A percentile compares a stretch with the other conserved stretches of the same genome.
Conservation (phyloP, 2,113 vertebrate species). For the Oenanthe oenanthe region DNA sequence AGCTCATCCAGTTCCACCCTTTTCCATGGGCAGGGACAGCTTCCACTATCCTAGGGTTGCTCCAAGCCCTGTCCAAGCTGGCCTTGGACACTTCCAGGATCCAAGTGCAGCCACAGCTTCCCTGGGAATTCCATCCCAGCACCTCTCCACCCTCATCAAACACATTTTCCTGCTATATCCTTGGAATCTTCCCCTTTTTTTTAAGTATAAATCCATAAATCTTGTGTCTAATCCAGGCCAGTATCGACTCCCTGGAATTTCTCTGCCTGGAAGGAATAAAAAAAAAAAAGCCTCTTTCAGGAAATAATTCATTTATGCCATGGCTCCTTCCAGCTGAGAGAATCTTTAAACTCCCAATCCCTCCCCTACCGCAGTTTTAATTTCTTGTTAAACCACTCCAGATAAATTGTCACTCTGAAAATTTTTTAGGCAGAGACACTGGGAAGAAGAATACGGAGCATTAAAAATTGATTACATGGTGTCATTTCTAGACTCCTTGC, state of each 20-base stretch:
- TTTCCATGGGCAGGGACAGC: not conserved
- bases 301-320: not conserved
- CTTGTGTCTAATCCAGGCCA: rapidly evolving
- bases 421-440: not conserved
- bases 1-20: not conserved
- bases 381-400: not conserved
- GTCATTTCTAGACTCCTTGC: not conserved
- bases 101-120: not conserved
- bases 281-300: not conserved
- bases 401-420: not conserved
- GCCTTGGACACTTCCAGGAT: not conserved
- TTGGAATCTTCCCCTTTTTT: not conserved
- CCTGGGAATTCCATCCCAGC: not conserved
- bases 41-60: not conserved
- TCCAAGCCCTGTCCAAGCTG: rapidly evolving
- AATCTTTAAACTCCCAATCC: not conserved
- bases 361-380: not conserved
- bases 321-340: not conserved
- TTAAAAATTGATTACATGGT: not conserved
- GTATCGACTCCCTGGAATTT: rapidly evolving
- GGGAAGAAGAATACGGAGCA: not conserved
- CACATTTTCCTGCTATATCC: not conserved
- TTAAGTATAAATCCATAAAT: not conserved
- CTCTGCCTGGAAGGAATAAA: not conserved
- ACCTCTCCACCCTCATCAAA: not conserved